Percentiles rank a stretch among this genome's conserved stretches.
phyloP scores from a whole-genome alignment of 2,797 vertebrate genomes.

The Sarcophilus harrisii region DNA sequence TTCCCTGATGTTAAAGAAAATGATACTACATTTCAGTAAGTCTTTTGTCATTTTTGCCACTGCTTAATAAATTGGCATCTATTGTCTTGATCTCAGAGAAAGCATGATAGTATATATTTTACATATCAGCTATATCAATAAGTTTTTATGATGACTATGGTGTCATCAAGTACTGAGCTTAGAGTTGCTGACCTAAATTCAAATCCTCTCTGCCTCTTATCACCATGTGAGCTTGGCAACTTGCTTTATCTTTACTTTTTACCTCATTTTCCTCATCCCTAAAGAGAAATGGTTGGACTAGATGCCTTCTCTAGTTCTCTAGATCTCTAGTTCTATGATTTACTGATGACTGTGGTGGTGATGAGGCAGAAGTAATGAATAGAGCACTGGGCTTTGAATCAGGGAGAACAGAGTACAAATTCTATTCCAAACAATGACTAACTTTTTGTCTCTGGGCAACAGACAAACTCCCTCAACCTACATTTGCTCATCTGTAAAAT shows the following conservation, averaged over 20 bases:
- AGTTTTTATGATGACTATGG: background rate
- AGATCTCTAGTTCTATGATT: background rate
- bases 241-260: background rate
- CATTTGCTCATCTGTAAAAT: background rate
- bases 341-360: background rate
- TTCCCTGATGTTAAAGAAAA: background rate
- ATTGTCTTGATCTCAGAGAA: background rate
- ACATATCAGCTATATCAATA: background rate
- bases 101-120: background rate
- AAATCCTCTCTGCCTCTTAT: background rate
- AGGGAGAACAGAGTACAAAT: background rate
- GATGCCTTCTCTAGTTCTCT: background rate
- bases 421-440: background rate
- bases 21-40: background rate
- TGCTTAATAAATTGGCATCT: background rate
- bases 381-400: background rate
- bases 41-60: background rate
- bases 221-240: background rate
- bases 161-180: background rate
- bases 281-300: background rate
- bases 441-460: background rate
- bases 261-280: background rate
- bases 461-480: background rate
- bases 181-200: background rate
- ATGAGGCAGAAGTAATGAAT: background rate